Conservation (phyloP, 1,140 invertebrate species). For the Vanessa atalanta region DNA sequence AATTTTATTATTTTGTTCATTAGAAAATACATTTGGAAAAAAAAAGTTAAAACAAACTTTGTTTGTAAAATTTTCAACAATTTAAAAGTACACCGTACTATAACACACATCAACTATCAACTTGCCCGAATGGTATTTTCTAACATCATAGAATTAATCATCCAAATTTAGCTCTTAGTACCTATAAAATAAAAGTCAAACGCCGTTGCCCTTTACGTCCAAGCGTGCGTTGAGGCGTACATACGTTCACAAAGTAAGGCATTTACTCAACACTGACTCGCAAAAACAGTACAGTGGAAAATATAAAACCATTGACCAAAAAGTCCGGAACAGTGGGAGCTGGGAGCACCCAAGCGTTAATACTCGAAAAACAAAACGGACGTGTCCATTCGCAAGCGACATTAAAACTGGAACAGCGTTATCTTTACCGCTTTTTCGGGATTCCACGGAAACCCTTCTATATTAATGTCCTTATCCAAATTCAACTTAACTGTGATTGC, state of each 20-base stretch:
- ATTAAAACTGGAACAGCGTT: conserved; percentile 50
- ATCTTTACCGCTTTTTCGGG: conserved; percentile 47
- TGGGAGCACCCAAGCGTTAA: conserved; percentile 45
- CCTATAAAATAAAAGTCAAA: conserved; percentile 1
- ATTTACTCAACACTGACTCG: conserved; percentile 38
- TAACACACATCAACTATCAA: too few species aligned
- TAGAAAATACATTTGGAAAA: too few species aligned
- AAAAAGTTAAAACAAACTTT: too few species aligned
- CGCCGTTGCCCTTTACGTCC: background rate
- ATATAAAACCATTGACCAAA: conserved; percentile 36
- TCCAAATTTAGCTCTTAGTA: background rate
- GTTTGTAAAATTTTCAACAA: too few species aligned
- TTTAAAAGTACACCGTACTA: too few species aligned
- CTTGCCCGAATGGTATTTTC: background rate
- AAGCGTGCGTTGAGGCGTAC: conserved; percentile 35
- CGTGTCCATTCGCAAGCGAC: conserved; percentile 43
- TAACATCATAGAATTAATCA: background rate
- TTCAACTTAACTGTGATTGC: conserved; percentile 38
- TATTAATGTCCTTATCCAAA: conserved; percentile 43
- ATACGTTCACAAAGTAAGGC: conserved; percentile 39
- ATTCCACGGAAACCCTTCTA: conserved; percentile 40
- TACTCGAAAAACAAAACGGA: conserved; percentile 39
- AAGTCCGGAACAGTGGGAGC: conserved; percentile 40
- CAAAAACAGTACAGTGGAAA: conserved; percentile 39
- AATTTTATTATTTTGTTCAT: too few species aligned